A percentile compares a stretch with the other conserved stretches of the same genome.
Conservation (phyloP, 2,113 vertebrate genomes). For the Calyptomena viridis region DNA sequence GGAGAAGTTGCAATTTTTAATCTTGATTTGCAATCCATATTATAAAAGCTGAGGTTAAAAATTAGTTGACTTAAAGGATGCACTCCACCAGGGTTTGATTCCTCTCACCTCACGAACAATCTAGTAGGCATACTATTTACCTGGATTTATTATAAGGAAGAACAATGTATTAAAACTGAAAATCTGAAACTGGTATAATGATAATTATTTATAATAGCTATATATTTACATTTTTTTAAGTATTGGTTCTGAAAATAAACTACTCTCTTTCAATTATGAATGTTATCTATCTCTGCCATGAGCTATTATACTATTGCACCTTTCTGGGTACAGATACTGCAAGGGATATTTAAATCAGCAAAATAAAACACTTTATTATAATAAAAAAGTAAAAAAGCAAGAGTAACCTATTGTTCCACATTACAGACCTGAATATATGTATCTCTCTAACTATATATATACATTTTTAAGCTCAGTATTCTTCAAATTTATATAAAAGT, state of each 20-base stretch:
- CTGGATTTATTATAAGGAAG: not conserved
- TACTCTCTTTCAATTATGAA: not conserved
- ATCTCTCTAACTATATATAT: not conserved
- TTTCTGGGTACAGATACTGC: not conserved
- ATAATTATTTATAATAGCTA: not conserved
- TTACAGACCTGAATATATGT: not conserved
- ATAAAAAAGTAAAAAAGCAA: not conserved
- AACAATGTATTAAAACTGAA: not conserved
- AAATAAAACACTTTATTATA: not conserved
- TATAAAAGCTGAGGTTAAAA: not conserved
- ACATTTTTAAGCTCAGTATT: not conserved
- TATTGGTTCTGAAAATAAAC: not conserved
- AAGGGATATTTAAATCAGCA: not conserved
- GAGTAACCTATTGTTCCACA: not conserved
- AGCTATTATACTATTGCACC: not conserved
- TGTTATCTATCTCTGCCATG: not conserved
- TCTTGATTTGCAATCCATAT: not conserved
- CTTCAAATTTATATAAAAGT: not conserved
- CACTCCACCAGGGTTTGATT: not conserved
- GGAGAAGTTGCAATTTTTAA: not conserved
- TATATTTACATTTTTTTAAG: not conserved
- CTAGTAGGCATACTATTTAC: not conserved
- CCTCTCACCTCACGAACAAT: not conserved
- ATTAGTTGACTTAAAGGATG: not conserved
- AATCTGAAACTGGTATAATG: not conserved